Percentiles rank a stretch among this genome's conserved stretches.
phyloP scores from a whole-genome alignment of 2,888 invertebrate genomes.

The Cordilura impudica region DNA sequence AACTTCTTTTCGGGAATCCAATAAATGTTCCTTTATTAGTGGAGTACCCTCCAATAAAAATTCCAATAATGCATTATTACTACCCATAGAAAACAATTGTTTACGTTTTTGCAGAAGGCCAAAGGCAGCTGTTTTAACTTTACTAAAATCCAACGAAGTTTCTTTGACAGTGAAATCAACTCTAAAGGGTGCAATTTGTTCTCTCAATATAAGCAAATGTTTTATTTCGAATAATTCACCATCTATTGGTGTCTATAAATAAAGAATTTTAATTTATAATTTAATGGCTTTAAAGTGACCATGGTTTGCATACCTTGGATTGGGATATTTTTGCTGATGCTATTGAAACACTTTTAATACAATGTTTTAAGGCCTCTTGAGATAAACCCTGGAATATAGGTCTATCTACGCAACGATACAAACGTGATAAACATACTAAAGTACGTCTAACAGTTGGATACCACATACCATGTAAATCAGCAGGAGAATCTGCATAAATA shows the following conservation, averaged over 20 bases:
- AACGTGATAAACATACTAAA: constrained; percentile 93
- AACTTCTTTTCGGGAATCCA: constrained; percentile 97
- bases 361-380: constrained; percentile 95
- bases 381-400: constrained; percentile 98
- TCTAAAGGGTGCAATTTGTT: constrained; percentile 99
- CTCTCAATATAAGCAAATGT: constrained; percentile 95
- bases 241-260: constrained; percentile 85
- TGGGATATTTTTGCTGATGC: constrained; percentile 89
- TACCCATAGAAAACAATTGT: constrained; percentile 90
- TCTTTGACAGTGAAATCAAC: constrained; percentile 96
- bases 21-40: constrained; percentile 92
- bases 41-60: constrained; percentile 96
- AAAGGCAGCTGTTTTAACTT: constrained; percentile 91
- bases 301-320: constrained; percentile 80
- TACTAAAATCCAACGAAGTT: constrained; percentile 94
- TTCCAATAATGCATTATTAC: constrained; percentile 94
- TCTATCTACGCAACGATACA: constrained; percentile 92
- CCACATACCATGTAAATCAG: constrained; percentile 99
- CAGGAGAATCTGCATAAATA: constrained; percentile 85
- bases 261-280: background rate
- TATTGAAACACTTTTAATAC: constrained; percentile 91
- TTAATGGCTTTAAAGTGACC: too few relatives aligned
- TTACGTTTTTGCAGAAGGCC: constrained; percentile 87
- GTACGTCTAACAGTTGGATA: constrained; percentile 98
- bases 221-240: constrained; percentile 98